These are phyloP conservation scores for Ethmia dodecea DNA, from an alignment of 2,888 invertebrate species.

Conservation along the genomic window DNA sequence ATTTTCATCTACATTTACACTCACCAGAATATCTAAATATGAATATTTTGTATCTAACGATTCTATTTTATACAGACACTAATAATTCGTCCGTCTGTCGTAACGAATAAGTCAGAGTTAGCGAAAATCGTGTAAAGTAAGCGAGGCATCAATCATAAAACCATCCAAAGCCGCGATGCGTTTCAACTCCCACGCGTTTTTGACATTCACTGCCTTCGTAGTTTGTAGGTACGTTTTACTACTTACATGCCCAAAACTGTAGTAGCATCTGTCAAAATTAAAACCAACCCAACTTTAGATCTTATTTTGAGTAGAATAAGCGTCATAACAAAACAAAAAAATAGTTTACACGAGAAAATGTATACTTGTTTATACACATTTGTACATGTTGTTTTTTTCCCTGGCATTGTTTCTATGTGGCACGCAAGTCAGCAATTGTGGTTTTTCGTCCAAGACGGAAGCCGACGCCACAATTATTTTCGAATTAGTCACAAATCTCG, in stretches of 20 bases:
- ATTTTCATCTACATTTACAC: too few species aligned
- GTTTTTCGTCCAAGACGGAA: constrained; percentile 62
- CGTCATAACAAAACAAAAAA: neutral
- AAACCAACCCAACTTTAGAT: neutral
- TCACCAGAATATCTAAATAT: too few species aligned
- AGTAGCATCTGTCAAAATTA: constrained; percentile 1
- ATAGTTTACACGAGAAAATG: neutral
- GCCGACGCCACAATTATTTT: constrained; percentile 61
- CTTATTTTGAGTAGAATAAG: neutral
- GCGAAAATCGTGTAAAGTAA: too few species aligned
- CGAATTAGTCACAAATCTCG: constrained; percentile 62
- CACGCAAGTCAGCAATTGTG: constrained; percentile 66
- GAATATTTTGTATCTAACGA: too few species aligned
- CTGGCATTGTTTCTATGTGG: constrained; percentile 49
- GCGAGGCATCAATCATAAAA: constrained; percentile 12
- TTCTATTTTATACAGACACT: too few species aligned
- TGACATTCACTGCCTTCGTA: constrained; percentile 3
- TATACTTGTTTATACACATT: constrained; percentile 6
- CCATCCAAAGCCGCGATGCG: constrained; percentile 2
- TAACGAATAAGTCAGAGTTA: too few species aligned
- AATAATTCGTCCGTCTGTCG: too few species aligned
- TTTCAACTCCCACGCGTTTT: constrained; percentile 6
- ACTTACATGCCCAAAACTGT: neutral
- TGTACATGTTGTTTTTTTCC: constrained; percentile 24
- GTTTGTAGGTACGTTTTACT: too few species aligned